phyloP scores from a whole-genome alignment of 1,140 invertebrate species.

The Bradysia coprophila region DNA sequence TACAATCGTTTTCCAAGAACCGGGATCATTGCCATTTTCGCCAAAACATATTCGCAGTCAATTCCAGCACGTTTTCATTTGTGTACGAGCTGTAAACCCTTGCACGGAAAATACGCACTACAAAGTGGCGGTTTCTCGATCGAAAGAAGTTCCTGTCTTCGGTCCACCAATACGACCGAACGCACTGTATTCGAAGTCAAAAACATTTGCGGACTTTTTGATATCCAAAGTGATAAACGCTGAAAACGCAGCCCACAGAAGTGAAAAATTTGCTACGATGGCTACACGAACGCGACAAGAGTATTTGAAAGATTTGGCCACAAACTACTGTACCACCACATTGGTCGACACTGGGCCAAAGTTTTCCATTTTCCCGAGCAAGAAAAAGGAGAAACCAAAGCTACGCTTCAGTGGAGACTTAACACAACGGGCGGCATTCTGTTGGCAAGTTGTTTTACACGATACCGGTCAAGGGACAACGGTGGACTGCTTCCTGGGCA shows the following conservation, averaged over 20 bases:
- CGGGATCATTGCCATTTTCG: slow-evolving; percentile 80
- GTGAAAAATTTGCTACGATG: slow-evolving; percentile 95
- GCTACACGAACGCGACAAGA: slow-evolving; percentile 89
- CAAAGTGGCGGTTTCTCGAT: slow-evolving; percentile 80
- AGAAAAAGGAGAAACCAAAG: slow-evolving; percentile 46
- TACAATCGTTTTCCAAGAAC: slow-evolving; percentile 95
- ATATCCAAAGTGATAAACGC: slow-evolving; percentile 95
- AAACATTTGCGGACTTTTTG: slow-evolving; percentile 82
- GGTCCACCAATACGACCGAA: slow-evolving; percentile 73
- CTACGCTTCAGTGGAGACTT: slow-evolving; percentile 47
- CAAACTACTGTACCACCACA: slow-evolving; percentile 66
- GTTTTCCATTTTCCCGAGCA: slow-evolving; percentile 59
- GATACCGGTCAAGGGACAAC: slow-evolving; percentile 45
- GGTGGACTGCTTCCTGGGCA: slow-evolving; percentile 67
- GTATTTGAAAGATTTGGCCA: slow-evolving; percentile 81
- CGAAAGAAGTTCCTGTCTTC: slow-evolving; percentile 90
- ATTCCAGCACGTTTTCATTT: slow-evolving; percentile 96
- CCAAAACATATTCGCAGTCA: slow-evolving; percentile 85
- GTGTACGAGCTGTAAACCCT: slow-evolving; percentile 76
- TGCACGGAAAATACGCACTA: slow-evolving; percentile 81
- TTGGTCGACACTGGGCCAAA: slow-evolving; percentile 73
- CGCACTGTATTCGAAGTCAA: slow-evolving; percentile 68
- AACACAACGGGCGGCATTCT: slow-evolving; percentile 49
- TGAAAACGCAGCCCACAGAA: slow-evolving; percentile 89
- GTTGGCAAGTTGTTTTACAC: slow-evolving; percentile 56